These are phyloP conservation scores for Parazoanthus atlanticus DNA, from an alignment of 92 coral and sea anemone genomes.

Conservation along the genomic window DNA sequence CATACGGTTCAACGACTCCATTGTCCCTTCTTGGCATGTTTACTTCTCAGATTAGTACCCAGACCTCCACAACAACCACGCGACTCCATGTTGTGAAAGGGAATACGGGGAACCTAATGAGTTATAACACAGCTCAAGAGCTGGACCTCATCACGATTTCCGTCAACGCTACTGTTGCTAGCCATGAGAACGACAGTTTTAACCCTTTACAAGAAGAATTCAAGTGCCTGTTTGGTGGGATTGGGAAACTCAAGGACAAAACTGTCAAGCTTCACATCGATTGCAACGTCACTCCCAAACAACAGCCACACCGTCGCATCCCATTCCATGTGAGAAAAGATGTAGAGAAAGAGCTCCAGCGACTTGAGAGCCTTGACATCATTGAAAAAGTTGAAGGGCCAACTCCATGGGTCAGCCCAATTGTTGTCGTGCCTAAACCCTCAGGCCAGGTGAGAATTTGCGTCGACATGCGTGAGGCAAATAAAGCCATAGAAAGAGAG, in stretches of 20 bases:
- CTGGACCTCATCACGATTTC: constrained; percentile 53
- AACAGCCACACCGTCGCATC: constrained; percentile 65
- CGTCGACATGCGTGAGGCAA: constrained; percentile 77
- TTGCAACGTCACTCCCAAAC: constrained; percentile 54
- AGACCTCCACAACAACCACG: constrained; percentile 49
- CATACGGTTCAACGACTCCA: constrained; percentile 60
- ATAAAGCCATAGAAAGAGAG: constrained; percentile 61
- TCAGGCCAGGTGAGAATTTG: constrained; percentile 69
- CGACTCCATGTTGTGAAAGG: constrained; percentile 65
- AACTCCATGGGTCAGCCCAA: constrained; percentile 78
- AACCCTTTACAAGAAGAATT: constrained; percentile 39
- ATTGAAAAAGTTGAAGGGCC: constrained; percentile 67
- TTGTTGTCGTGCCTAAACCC: constrained; percentile 69
- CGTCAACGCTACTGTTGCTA: constrained; percentile 40
- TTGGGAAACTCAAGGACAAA: constrained; percentile 65
- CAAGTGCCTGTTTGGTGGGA: constrained; percentile 62
- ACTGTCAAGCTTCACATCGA: constrained; percentile 68
- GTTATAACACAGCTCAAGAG: constrained; percentile 53
- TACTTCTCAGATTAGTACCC: constrained; percentile 46
- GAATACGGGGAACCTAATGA: constrained; percentile 57
- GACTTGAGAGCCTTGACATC: constrained; percentile 62
- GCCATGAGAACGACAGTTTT: constrained; percentile 13
- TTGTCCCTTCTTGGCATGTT: constrained; percentile 61
- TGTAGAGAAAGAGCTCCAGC: constrained; percentile 49
- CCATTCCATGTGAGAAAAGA: constrained; percentile 58